Base-by-base conservation (phyloP, 2,113 vertebrate genomes). In the Peromyscus leucopus region DNA sequence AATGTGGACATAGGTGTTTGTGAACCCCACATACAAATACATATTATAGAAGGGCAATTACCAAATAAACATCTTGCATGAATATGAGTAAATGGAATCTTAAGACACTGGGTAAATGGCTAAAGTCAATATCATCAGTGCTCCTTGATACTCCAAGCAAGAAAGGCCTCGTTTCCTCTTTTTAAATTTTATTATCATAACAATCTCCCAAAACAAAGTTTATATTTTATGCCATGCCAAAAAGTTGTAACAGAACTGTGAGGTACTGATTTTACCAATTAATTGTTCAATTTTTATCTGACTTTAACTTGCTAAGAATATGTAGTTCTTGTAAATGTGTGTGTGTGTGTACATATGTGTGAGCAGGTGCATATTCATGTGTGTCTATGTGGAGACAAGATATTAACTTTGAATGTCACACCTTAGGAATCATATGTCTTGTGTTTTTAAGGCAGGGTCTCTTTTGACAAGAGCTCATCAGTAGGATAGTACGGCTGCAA, bases 11-110 rank as follows among this genome's bases (percentile, higher is more conserved):
- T 11, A 69, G 26, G 67, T 79, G 36, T 48, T 84, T 93, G 31
- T 46, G 46, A 91, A 31, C 51, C 89, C 4, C n/a, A 78, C 8
- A 57, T 80, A 33, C 59, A 88, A 31, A 63, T 92, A 39, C 28
- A 1, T 59, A 39, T 78, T 87, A n/a, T 82, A 2, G 72, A 87
- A 78, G 8, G 26, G 36, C 10, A 39, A 72, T 26, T 96, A 19
- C 65, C 92, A 2, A 86, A 78, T 4, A 31, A 85, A 33, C 2
- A 72, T 92, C 39, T 74, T 10, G 46, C 59, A 61, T 95, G 28
- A 36, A 55, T 88, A 22, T 61, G n/a, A 96, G 51, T 91, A 26
- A 97, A 89, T 15, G n/a, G 24, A 72, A 33, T 95, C 10, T 24
- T 33, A 57, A 95, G 84, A 26, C 59, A 7, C 24, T 83, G 55